Evolutionary conservation across 2,113 vertebrate genomes (phyloP).

Genomic region (Acrocephalus arundinaceus): DNA sequence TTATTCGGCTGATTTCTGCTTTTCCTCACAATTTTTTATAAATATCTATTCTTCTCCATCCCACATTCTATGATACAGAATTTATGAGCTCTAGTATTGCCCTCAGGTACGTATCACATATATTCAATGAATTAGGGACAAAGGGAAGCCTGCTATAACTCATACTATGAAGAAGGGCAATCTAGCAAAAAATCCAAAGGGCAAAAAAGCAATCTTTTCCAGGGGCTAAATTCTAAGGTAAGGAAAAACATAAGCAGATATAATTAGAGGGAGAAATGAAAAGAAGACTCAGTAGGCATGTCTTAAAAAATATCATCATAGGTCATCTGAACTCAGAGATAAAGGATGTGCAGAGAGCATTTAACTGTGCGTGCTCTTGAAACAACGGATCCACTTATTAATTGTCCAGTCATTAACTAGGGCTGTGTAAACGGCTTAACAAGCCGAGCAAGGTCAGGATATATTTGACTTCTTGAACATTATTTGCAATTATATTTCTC

Average conservation of each 20-base stretch:
- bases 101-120: background rate
- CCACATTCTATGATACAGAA: background rate
- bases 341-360: background rate
- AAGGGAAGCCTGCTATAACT: background rate
- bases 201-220: background rate
- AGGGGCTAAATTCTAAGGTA: background rate
- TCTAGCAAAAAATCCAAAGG: background rate
- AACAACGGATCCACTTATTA: constrained; percentile 22
- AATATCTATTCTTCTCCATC: background rate
- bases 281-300: background rate
- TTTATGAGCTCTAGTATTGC: background rate
- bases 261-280: background rate
- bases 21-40: background rate
- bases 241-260: background rate
- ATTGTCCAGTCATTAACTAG: background rate
- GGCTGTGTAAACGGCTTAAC: background rate
- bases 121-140: background rate
- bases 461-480: background rate
- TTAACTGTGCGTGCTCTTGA: background rate
- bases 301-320: constrained; percentile 1
- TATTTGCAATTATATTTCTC: constrained; percentile 1
- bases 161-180: background rate
- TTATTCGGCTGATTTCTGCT: background rate
- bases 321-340: background rate
- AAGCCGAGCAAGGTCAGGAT: background rate